phyloP scores from a whole-genome alignment of 1,140 invertebrate genomes.

The Druon quercuslanigerum region DNA sequence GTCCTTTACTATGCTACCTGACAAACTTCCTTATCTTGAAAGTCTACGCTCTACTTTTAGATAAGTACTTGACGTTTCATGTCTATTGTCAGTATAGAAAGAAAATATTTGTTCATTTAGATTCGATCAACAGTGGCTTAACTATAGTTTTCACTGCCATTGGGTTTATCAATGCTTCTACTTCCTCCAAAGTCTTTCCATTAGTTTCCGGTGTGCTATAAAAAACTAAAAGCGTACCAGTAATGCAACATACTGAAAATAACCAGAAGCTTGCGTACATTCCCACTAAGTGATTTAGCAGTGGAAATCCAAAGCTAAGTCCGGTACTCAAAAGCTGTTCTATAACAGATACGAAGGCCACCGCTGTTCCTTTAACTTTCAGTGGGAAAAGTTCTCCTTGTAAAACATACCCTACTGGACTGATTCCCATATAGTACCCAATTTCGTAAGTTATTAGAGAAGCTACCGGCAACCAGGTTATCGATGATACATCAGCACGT shows the following conservation, averaged over 20 bases:
- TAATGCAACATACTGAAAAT: neutral
- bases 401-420: neutral
- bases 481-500: neutral
- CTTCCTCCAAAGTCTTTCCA: slow-evolving; percentile 10
- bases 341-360: neutral
- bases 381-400: neutral
- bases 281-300: neutral
- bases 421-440: neutral
- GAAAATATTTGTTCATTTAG: too few relatives aligned
- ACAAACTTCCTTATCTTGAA: too few relatives aligned
- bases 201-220: neutral
- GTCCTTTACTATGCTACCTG: too few relatives aligned
- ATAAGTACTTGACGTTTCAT: too few relatives aligned
- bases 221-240: neutral
- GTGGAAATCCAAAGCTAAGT: neutral
- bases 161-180: neutral
- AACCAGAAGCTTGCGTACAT: slow-evolving; percentile 3
- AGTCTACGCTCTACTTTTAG: too few relatives aligned
- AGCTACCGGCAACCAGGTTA: neutral
- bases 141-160: neutral
- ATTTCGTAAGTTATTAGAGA: neutral
- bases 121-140: neutral
- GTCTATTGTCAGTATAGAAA: too few relatives aligned
- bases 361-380: neutral
- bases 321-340: neutral